Conservation (phyloP, 1,140 invertebrate species). For the Pseudachorutes palmiensis region DNA sequence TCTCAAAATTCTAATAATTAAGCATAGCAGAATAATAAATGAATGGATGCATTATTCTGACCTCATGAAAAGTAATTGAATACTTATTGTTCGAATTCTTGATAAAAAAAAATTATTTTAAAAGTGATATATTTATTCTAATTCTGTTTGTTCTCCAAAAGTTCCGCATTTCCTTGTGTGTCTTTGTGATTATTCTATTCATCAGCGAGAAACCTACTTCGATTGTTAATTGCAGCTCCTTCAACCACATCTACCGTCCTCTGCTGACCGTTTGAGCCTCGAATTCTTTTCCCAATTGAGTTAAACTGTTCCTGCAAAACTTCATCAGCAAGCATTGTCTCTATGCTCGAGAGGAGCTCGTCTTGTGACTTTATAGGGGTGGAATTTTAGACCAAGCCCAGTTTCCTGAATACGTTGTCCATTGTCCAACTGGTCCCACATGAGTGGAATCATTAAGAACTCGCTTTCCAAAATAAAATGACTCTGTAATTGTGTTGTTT, state of each 20-base stretch:
- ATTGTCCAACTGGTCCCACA: constrained; percentile 4
- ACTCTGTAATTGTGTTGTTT: constrained; percentile 1
- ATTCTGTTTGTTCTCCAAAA: no score
- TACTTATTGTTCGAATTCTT: no score
- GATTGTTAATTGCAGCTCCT: not conserved
- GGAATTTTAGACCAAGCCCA: not conserved
- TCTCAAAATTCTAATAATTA: no score
- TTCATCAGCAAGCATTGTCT: not conserved
- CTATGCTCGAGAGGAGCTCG: not conserved
- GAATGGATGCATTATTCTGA: no score
- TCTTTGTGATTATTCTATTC: no score
- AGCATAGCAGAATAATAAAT: no score
- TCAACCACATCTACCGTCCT: not conserved
- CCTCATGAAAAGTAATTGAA: no score
- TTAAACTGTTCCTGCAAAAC: not conserved
- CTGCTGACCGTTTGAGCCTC: not conserved
- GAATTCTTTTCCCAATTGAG: not conserved
- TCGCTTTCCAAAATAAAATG: constrained; percentile 10
- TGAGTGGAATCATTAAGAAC: constrained; percentile 2
- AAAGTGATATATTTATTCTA: no score
- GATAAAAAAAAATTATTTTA: no score
- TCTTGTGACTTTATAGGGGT: not conserved
- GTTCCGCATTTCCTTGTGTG: no score
- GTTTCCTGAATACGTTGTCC: not conserved
- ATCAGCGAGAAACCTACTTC: no score